Evolutionary conservation across 2,113 vertebrate species (phyloP), one percentile per base, ranked within the genome.

Genomic region (Macroglossus sobrinus): DNA sequence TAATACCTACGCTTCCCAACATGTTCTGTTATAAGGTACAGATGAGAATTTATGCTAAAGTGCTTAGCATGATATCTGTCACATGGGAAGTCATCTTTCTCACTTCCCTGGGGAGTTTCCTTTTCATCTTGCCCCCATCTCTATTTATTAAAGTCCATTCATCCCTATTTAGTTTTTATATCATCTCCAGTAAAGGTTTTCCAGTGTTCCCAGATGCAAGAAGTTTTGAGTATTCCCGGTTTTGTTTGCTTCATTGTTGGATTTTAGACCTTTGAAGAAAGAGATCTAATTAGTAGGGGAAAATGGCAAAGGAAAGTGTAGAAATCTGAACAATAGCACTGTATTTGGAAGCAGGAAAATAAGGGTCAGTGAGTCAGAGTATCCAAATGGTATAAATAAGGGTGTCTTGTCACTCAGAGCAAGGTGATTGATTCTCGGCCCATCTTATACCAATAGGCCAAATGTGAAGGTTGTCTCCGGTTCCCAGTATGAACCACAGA

Each of bases 211-310:
- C 40, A 96, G 28, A n/a, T 86, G 35, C 3, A 6, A 75, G 55
- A 89, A 89, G 75, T 68, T 64, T 40, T 0, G 33, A 74, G 16
- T 68, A 93, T 66, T 80, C 40, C 45, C 7, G 89, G 22, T 84
- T 50, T 24, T 64, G 45, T 61, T 1, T 59, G 7, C 63, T 72
- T 88, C 47, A 3, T 80, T 93, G 35, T 95, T 53, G 61, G 3
- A 84, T 87, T 92, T 90, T 87, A 82, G 53, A 71, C 59, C 76
- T 94, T 93, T 76, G 35, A 87, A 94, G n/a, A 82, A 92, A 84
- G 50, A 74, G 15, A 89, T 91, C 47, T 92, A 64, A 95, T 53
- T 76, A 47, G 45, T n/a, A 89, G 82, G 35, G 24, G 28, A 35
- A 35, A 88, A 81, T 66, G 33, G 61, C 38, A 45, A 26, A 89